Conservation (phyloP, 2,888 invertebrate species). For the Lapara coniferarum region DNA sequence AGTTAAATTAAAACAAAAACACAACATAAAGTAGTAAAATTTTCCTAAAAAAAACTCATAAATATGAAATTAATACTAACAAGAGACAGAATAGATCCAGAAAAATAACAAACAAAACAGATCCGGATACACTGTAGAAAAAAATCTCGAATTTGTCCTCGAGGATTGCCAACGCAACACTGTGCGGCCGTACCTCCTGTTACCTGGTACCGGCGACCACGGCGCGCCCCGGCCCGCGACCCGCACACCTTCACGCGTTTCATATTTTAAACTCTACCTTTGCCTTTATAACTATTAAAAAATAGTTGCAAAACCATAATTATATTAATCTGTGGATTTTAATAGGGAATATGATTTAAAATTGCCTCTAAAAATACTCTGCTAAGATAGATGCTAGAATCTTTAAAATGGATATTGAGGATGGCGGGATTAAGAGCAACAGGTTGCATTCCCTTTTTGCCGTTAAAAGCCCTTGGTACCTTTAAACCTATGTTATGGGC, state of each 20-base stretch:
- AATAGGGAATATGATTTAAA: no score
- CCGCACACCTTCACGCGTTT: conserved; percentile 49
- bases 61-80: no score
- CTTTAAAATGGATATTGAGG: neutral
- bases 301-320: conserved; percentile 20
- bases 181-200: conserved; percentile 78
- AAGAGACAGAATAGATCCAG: no score
- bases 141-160: conserved; percentile 41
- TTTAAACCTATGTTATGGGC: neutral
- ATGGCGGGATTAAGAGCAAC: conserved; percentile 28
- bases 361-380: no score
- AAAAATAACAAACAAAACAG: no score
- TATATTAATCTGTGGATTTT: neutral
- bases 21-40: no score
- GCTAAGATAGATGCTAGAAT: no score
- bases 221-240: conserved; percentile 49
- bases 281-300: conserved; percentile 27
- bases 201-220: conserved; percentile 77
- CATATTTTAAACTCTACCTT: conserved; percentile 33
- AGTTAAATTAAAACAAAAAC: no score
- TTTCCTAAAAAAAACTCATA: no score
- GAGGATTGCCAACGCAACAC: conserved; percentile 36
- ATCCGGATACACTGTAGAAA: neutral
- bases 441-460: conserved; percentile 29
- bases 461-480: conserved; percentile 6